These are phyloP conservation scores for Protula sp. DNA, from an alignment of 2,888 invertebrate species.

Conservation along the genomic window DNA sequence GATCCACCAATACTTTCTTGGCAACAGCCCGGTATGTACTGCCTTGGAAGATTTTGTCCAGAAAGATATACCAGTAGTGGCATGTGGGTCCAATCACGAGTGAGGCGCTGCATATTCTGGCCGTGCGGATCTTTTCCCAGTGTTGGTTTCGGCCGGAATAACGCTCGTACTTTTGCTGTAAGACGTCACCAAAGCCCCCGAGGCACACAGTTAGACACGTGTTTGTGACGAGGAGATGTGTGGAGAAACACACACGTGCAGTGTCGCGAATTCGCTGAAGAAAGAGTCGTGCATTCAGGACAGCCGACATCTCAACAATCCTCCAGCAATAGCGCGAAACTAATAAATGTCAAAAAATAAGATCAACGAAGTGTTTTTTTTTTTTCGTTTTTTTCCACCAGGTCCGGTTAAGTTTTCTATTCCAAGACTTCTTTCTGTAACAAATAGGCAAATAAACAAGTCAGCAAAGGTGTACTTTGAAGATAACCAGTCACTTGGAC, in stretches of 20 bases:
- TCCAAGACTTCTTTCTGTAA: too few species aligned
- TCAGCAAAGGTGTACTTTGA: too few species aligned
- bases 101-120: slow-evolving; percentile 66
- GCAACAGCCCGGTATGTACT: slow-evolving; percentile 58
- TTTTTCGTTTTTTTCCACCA: too few species aligned
- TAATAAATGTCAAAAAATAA: too few species aligned
- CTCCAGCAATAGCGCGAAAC: too few species aligned
- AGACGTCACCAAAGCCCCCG: slow-evolving; percentile 71
- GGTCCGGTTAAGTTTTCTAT: too few species aligned
- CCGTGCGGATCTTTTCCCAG: slow-evolving; percentile 59
- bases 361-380: too few species aligned
- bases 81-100: slow-evolving; percentile 71
- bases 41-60: slow-evolving; percentile 71
- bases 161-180: slow-evolving; percentile 74
- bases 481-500: too few species aligned
- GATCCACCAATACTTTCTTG: slow-evolving; percentile 76
- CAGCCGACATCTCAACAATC: too few species aligned
- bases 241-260: slow-evolving; percentile 14
- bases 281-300: too few species aligned
- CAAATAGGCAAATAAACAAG: too few species aligned
- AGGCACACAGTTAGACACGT: slow-evolving; percentile 69
- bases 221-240: slow-evolving; percentile 62
- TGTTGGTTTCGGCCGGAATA: slow-evolving; percentile 26
- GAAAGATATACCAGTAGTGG: slow-evolving; percentile 78
- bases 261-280: too few species aligned